Evolutionary conservation across 2,113 vertebrate genomes (phyloP).

Genomic region (Ploceus nigricollis): DNA sequence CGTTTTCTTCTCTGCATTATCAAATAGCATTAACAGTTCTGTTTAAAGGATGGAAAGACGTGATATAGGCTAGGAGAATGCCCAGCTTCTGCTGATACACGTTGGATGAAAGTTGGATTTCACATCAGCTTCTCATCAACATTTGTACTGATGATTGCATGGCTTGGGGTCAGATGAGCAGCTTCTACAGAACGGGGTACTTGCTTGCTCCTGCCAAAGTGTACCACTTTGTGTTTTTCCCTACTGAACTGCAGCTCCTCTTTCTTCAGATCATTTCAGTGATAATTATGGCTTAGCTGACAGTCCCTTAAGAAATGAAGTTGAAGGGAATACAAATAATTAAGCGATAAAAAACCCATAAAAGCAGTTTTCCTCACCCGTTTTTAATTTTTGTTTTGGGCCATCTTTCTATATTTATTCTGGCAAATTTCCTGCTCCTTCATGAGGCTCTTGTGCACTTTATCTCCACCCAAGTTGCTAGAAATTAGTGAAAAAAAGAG

Average conservation of each 20-base stretch:
- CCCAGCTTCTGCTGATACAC: background rate
- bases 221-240: background rate
- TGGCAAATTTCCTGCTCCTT: background rate
- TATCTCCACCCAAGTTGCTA: background rate
- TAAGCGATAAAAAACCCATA: background rate
- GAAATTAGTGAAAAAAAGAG: background rate
- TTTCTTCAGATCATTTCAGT: background rate
- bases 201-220: background rate
- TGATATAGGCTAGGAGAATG: background rate
- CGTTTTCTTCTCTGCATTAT: background rate
- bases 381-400: background rate
- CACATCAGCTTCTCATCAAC: background rate
- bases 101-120: background rate
- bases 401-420: background rate
- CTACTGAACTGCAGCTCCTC: background rate
- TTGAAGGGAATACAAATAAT: background rate
- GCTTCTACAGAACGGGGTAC: background rate
- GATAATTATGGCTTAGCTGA: background rate
- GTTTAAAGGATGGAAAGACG: background rate
- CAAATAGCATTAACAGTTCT: background rate
- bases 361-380: background rate
- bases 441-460: background rate
- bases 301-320: background rate
- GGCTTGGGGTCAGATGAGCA: background rate
- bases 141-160: fast-evolving